phyloP scores from a whole-genome alignment of 2,797 vertebrate species.

The Falco novaeseelandiae region DNA sequence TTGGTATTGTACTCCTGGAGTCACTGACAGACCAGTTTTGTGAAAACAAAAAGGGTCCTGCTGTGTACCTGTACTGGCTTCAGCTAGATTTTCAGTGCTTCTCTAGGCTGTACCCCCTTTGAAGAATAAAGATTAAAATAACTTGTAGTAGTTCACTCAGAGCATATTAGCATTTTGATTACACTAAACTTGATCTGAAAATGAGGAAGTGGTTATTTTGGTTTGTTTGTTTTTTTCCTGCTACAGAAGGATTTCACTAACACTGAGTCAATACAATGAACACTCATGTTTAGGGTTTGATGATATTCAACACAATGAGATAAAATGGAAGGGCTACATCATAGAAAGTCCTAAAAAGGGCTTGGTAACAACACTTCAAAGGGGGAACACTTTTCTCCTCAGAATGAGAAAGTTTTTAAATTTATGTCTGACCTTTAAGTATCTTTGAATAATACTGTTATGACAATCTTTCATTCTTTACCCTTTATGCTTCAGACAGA shows the following conservation, averaged over 20 bases:
- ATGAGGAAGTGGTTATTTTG: not conserved
- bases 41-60: not conserved
- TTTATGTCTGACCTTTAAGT: not conserved
- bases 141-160: not conserved
- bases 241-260: not conserved
- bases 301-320: not conserved
- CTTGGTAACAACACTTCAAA: not conserved
- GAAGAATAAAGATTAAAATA: not conserved
- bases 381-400: not conserved
- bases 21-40: not conserved
- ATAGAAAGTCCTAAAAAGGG: not conserved
- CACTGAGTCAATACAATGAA: not conserved
- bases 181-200: not conserved
- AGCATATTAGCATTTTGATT: not conserved
- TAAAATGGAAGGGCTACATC: not conserved
- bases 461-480: conserved; percentile 7
- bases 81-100: not conserved
- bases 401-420: not conserved
- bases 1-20: not conserved
- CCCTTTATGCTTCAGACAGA: not conserved
- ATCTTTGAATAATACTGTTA: conserved; percentile 2
- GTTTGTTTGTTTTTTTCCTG: not conserved
- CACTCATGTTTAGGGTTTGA: not conserved
- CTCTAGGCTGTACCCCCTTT: not conserved
- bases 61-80: not conserved